phyloP scores from a whole-genome alignment of 2,113 vertebrate genomes.

The Podiceps cristatus region DNA sequence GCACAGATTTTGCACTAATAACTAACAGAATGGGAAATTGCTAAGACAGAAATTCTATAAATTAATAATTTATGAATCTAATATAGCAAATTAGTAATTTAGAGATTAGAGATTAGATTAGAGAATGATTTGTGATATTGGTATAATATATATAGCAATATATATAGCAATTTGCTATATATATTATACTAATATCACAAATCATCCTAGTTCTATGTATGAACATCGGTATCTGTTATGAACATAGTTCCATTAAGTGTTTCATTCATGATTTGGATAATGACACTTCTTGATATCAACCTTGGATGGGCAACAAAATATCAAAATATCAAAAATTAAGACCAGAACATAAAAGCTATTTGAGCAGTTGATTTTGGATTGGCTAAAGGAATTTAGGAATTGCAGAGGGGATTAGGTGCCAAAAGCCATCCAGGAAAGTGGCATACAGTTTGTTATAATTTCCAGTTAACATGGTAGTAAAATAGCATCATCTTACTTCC shows the following conservation, averaged over 20 bases:
- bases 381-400: not conserved
- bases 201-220: not conserved
- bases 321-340: not conserved
- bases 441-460: not conserved
- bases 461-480: not conserved
- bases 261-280: not conserved
- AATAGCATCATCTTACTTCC: not conserved
- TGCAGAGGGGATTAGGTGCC: not conserved
- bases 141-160: too few relatives aligned
- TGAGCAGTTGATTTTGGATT: not conserved
- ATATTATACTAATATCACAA: not conserved
- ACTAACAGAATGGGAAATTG: not conserved
- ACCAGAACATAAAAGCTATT: not conserved
- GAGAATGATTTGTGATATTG: too few relatives aligned
- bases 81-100: not conserved
- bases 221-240: not conserved
- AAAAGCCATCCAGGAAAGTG: not conserved
- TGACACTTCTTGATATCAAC: not conserved
- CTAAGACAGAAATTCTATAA: not conserved
- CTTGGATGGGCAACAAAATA: not conserved
- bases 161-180: not conserved
- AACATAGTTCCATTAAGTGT: not conserved
- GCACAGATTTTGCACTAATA: not conserved
- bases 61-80: not conserved
- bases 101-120: too few relatives aligned